phyloP scores from a whole-genome alignment of 2,888 invertebrate genomes.

The Cryptophagus acutangulus region DNA sequence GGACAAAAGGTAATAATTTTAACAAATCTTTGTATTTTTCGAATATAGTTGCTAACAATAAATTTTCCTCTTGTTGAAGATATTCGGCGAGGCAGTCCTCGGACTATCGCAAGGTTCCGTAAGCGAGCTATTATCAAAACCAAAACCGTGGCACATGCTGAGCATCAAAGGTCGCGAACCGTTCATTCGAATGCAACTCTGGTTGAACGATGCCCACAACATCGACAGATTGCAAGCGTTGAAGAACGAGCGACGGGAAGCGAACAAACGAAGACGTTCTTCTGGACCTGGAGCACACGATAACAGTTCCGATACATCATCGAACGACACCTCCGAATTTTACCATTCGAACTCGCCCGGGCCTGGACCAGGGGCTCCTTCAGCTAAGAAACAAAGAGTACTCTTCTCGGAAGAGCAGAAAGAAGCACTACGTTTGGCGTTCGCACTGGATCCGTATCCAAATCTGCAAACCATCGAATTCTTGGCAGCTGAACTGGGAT shows the following conservation, averaged over 20 bases:
- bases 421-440: slow-evolving; percentile 89
- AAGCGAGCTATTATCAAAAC: slow-evolving; percentile 93
- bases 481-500: slow-evolving; percentile 81
- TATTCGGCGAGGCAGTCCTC: slow-evolving; percentile 95
- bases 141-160: slow-evolving; percentile 98
- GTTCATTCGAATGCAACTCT: slow-evolving; percentile 93
- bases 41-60: no score
- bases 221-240: slow-evolving; percentile 87
- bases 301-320: slow-evolving; percentile 82
- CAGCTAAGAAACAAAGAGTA: slow-evolving; percentile 92
- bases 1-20: slow-evolving; percentile 84
- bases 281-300: slow-evolving; percentile 78
- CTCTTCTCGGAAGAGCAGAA: slow-evolving; percentile 98
- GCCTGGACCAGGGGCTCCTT: slow-evolving; percentile 76
- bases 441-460: slow-evolving; percentile 94
- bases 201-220: slow-evolving; percentile 94
- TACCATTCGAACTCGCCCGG: slow-evolving; percentile 81
- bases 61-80: slow-evolving; percentile 54
- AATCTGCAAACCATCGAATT: slow-evolving; percentile 95
- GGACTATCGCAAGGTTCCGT: slow-evolving; percentile 96
- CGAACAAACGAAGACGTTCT: slow-evolving; percentile 82
- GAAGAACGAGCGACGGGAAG: slow-evolving; percentile 86
- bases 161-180: slow-evolving; percentile 97
- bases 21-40: no score
- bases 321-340: slow-evolving; percentile 84